phyloP scores from a whole-genome alignment of 2,113 vertebrate species.

The Chionodraco myersi region DNA sequence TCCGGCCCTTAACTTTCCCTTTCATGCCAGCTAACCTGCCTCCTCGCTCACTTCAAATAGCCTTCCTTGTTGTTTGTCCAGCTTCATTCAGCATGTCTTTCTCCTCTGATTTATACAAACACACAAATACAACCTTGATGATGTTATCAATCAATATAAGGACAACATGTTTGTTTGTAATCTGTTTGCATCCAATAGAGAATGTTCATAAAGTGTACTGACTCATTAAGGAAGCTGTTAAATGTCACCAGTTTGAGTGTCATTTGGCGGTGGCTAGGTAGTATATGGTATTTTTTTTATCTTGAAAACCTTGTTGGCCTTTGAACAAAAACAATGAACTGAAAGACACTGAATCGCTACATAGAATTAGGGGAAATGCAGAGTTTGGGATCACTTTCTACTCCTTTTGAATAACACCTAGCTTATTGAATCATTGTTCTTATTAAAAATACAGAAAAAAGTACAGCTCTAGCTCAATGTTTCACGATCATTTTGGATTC shows the following conservation, averaged over 20 bases:
- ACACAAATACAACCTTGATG: neutral
- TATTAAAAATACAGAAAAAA: neutral
- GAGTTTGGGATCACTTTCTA: neutral
- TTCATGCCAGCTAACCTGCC: constrained; percentile 41
- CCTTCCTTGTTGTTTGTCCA: constrained; percentile 46
- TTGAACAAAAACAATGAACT: too few species aligned
- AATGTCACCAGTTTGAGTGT: neutral
- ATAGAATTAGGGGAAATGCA: neutral
- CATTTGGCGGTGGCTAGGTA: neutral
- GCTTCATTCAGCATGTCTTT: constrained; percentile 38
- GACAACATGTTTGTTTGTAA: neutral
- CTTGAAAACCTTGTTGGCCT: neutral
- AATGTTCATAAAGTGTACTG: neutral
- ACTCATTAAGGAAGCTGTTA: neutral
- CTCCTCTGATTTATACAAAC: constrained; percentile 9
- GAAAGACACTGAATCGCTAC: too few species aligned
- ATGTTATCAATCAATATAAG: neutral
- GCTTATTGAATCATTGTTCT: neutral
- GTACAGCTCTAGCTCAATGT: neutral
- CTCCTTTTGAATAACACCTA: too few species aligned
- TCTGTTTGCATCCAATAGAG: neutral
- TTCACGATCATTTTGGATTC: neutral
- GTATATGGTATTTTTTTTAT: too few species aligned
- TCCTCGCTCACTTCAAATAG: constrained; percentile 38
- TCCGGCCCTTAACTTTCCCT: constrained; percentile 23